Evolutionary conservation across 1,140 invertebrate genomes (phyloP).

Genomic region (Diabrotica virgifera): DNA sequence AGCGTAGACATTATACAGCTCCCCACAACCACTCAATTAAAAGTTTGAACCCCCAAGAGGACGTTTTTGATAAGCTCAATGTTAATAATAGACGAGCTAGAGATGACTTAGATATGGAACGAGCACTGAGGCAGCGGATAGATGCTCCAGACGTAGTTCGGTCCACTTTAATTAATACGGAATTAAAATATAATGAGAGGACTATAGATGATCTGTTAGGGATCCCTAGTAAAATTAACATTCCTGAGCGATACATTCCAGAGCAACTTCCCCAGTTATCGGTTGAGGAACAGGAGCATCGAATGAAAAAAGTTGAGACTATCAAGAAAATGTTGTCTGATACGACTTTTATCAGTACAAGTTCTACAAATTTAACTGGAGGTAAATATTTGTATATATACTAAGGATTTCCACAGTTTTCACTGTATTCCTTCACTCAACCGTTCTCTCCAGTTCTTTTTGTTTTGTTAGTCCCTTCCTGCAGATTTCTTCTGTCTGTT

Average conservation of each 20-base stretch:
- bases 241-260: conserved; percentile 88
- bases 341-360: conserved; percentile 52
- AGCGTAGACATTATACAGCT: conserved; percentile 83
- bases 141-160: conserved; percentile 81
- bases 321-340: conserved; percentile 88
- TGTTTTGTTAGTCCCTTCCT: no score
- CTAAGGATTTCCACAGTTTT: no score
- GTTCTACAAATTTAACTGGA: conserved; percentile 43
- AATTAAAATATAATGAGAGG: conserved; percentile 66
- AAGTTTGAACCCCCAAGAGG: conserved; percentile 38
- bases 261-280: conserved; percentile 80
- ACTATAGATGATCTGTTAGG: conserved; percentile 82
- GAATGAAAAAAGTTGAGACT: conserved; percentile 82
- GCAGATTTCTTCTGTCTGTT: no score
- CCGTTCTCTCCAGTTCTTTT: no score
- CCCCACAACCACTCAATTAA: conserved; percentile 56
- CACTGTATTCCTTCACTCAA: no score
- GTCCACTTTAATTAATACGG: conserved; percentile 66
- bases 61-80: conserved; percentile 35
- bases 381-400: no score
- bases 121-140: conserved; percentile 65
- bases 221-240: conserved; percentile 85
- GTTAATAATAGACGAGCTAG: conserved; percentile 56
- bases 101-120: conserved; percentile 84
- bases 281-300: conserved; percentile 75